These are phyloP conservation scores for Lutjanus campechanus DNA, from an alignment of 2,797 vertebrate species.

Conservation along the genomic window DNA sequence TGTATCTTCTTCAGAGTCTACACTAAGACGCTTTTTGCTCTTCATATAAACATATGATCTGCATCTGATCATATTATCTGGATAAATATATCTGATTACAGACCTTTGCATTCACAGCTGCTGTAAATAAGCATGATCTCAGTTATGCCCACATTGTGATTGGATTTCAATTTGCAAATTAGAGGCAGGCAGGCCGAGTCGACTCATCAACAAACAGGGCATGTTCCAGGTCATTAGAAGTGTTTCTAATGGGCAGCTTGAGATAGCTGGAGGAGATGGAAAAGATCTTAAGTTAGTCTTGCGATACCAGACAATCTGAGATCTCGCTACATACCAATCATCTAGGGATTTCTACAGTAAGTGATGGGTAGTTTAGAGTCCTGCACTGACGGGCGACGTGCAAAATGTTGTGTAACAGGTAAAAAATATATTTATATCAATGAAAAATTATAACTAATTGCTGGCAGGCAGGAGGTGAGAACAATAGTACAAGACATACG, in stretches of 20 bases:
- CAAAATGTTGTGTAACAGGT: too few species aligned
- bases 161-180: neutral
- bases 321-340: too few species aligned
- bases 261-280: neutral
- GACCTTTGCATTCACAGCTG: neutral
- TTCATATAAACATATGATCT: neutral
- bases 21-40: neutral
- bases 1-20: neutral
- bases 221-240: neutral
- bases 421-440: too few species aligned
- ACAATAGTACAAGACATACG: too few species aligned
- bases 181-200: too few species aligned
- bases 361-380: too few species aligned
- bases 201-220: neutral
- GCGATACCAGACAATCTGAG: too few species aligned
- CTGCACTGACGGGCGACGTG: too few species aligned
- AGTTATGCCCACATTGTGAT: neutral
- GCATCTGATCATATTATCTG: neutral
- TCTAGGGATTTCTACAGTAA: too few species aligned
- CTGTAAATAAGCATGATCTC: neutral
- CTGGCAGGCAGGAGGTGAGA: too few species aligned
- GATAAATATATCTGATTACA: neutral
- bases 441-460: too few species aligned
- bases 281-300: too few species aligned
- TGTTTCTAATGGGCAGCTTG: neutral